Evolutionary conservation across 2,113 vertebrate species (phyloP), one percentile per base, ranked within the genome.

Genomic region (Lucifuga dentata): DNA sequence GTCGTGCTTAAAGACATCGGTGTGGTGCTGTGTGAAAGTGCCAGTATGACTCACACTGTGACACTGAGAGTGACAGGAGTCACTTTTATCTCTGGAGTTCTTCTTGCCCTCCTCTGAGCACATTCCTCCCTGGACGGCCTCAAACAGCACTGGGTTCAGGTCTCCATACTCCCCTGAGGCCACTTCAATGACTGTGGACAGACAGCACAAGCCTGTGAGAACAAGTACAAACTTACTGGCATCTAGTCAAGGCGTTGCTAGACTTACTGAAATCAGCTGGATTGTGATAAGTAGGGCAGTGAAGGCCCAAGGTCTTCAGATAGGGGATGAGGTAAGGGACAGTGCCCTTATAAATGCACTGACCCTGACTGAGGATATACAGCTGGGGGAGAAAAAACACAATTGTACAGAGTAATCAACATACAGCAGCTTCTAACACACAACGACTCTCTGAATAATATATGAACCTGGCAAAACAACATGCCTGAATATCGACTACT

Each of bases 271-370:
- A 99, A 88, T 99, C 97, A 2, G 98, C 98, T 0, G 98, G 98
- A 74, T 99, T 99, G 92, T 99, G 98, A 86, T 99, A 99, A 0
- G 97, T 99, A 8, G 98, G 98, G 58, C 97, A 99, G 83, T 99
- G 96, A n/a, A 99, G 91, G 78, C 97, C 96, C 0, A 98, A 93
- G 60, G 95, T 94, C 92, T 98, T 98, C 90, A 99, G 92, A 68
- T 98, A 99, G 15, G 98, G 97, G 77, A 99, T 98, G 90, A 99
- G 96, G 88, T 96, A 95, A 74, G 96, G 95, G 45, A 98, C 96
- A 0, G 95, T 80, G 1, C 98, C 98, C 84, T 98, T 97, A 92
- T 97, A 99, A 91, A 99, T 98, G 86, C 98, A 99, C 85, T 99
- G 97, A 63, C 98, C 98, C 88, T 99, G 97, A 89, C 97, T 99